Base-by-base conservation (phyloP, 1,140 invertebrate genomes). In the Tetramorium simillimum region DNA sequence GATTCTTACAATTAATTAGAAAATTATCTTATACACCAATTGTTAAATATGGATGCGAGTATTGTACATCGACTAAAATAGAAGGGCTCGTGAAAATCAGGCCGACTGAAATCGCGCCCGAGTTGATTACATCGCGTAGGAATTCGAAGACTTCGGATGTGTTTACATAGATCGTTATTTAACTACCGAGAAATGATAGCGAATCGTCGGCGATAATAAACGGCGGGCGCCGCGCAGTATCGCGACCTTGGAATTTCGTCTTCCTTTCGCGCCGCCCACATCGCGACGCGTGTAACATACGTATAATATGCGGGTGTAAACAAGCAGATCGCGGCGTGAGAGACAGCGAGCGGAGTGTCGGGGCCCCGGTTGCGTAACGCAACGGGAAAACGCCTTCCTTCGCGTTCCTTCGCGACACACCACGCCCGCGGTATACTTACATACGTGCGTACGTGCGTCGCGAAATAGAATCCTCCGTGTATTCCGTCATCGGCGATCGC, bases 211-310 rank as follows among this genome's bases (percentile, higher is more conserved):
- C n/a, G 77, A 70, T 78, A 70, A 69, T 53, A 37, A 78, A 18
- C 3, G 2, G 2, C 46, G 18, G 12, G 28, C 16, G 46, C 10
- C 49, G 53, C 46, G 58, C 37, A 28, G 24, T 76, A 53, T 60
- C 63, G 33, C 40, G 43, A 40, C 86, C 88, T 89, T 87, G 65
- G 67, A 81, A 85, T 87, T 85, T 89, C 65, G 49, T 78, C 58
- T 85, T 81, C 33, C 37, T 87, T 85, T 77, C 85, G 46, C 88
- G 51, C 28, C 43, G 49, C 51, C 67, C 40, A 60, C 72, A 51
- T 21, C 67, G 21, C 33, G 18, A n/a, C 7, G 82, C 53, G 53
- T 63, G 65, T 37, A 65, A 56, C 28, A 58, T 53, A 33, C 43
- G 37, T 53, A 4, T 53, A 53, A 53, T 18, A 51, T 46, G 3